phyloP scores from a whole-genome alignment of 2,888 invertebrate genomes.

The Phragmatobia fuliginosa region DNA sequence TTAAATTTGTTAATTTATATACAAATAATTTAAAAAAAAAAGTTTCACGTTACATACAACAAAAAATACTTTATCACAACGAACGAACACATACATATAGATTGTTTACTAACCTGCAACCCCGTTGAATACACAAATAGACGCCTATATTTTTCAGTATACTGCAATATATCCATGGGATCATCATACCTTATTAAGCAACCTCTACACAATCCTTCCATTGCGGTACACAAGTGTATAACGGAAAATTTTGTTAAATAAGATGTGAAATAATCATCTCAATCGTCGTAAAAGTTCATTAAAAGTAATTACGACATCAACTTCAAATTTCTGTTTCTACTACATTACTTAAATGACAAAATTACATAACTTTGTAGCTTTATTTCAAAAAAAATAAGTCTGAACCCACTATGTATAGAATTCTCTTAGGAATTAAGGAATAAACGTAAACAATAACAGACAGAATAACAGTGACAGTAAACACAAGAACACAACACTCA shows the following conservation, averaged over 20 bases:
- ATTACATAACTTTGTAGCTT: background rate
- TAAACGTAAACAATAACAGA: no score
- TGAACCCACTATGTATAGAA: no score
- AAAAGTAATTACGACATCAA: background rate
- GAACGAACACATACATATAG: no score
- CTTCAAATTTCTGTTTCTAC: background rate
- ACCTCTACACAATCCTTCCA: slow-evolving; percentile 79
- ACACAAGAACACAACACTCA: no score
- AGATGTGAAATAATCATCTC: background rate
- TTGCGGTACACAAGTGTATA: slow-evolving; percentile 24
- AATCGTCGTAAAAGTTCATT: background rate
- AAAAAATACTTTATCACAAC: no score
- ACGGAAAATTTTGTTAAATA: background rate
- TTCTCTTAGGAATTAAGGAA: no score
- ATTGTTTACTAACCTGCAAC: slow-evolving; percentile 67
- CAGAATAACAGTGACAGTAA: no score
- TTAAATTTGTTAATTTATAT: no score
- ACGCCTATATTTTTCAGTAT: slow-evolving; percentile 75
- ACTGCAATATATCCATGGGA: slow-evolving; percentile 69
- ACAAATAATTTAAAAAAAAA: no score
- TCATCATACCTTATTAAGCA: slow-evolving; percentile 75
- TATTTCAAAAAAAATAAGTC: background rate
- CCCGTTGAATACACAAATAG: slow-evolving; percentile 78
- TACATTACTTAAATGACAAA: background rate
- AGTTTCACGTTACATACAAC: no score